Base-by-base conservation (phyloP, 2,113 vertebrate species). In the Capricornis sumatraensis region DNA sequence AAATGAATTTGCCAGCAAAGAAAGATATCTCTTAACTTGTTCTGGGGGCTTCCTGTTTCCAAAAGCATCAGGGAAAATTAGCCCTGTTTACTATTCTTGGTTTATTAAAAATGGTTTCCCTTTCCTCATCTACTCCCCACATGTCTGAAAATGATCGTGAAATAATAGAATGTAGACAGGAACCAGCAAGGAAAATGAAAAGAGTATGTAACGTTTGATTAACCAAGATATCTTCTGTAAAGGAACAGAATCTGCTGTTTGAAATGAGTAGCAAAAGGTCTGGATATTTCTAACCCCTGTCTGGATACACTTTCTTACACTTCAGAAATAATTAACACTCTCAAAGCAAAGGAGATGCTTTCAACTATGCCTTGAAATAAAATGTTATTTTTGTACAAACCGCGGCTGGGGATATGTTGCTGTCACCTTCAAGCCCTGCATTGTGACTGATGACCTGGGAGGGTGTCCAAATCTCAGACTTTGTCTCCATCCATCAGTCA, bases 41-140 rank as follows among this genome's bases (percentile, higher is more conserved):
- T 98, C 97, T 98, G 98, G 87, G 96, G 97, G 98, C 89, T 98
- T 98, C 95, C 96, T 97, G 58, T 98, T 98, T 98, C 98, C 98
- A 98, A 98, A 98, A 98, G 95, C 98, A 97, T 96, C 50, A 93
- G 98, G 96, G 94, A 97, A 98, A 98, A 98, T 98, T 97, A 99
- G 94, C 94, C 98, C 78, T 96, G 83, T 98, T 97, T 67, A 95
- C 96, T 97, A 94, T 98, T 98, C 98, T 98, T 98, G 97, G 91
- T 86, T 94, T 98, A 95, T 98, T 98, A 98, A 98, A 98, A 97
- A 83, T 53, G 33, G 78, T 95, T 98, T 98, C 62, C 92, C 96
- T 91, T 84, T 84, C 27, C 57, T 67, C 50, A 53, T 19, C 62
- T 89, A 96, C 93, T 96, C 83, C 15, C 87, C 23, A 97, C 97